Evolutionary conservation across 2,888 invertebrate genomes (phyloP).

Genomic region (Cerceris rybyensis): DNA sequence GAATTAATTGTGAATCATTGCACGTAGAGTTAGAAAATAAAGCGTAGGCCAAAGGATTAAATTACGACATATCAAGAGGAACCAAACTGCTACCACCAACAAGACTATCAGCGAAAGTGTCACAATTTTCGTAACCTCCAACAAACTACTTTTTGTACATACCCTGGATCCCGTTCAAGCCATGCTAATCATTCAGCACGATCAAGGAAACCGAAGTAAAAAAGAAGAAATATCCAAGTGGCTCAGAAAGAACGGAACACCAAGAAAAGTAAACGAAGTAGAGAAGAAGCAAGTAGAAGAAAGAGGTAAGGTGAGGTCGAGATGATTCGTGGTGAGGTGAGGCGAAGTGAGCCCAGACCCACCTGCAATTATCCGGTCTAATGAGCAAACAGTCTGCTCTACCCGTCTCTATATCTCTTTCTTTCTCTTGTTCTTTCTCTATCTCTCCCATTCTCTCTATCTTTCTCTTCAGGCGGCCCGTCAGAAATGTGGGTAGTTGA

Average conservation of each 20-base stretch:
- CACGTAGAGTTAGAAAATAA: no score
- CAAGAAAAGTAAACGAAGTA: constrained; percentile 42
- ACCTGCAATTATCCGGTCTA: constrained; percentile 81
- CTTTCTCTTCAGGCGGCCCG: constrained; percentile 59
- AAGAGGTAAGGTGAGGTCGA: constrained; percentile 65
- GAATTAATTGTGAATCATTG: no score
- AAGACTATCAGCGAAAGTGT: background rate
- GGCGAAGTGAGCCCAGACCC: constrained; percentile 72
- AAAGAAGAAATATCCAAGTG: constrained; percentile 9
- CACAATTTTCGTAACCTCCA: background rate
- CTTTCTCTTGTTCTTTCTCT: constrained; percentile 44
- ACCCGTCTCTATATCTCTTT: constrained; percentile 51
- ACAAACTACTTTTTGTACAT: constrained; percentile 5
- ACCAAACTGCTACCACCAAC: background rate
- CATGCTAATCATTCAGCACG: constrained; percentile 21
- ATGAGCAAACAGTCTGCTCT: constrained; percentile 80
- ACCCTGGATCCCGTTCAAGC: constrained; percentile 9
- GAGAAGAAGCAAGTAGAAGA: constrained; percentile 46
- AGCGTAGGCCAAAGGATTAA: no score
- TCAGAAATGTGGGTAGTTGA: constrained; percentile 65
- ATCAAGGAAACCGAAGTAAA: constrained; percentile 18
- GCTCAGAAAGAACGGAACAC: constrained; percentile 33
- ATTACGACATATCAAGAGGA: no score
- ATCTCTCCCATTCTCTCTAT: constrained; percentile 32
- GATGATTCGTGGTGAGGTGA: constrained; percentile 61